Evolutionary conservation across 2,113 vertebrate species (phyloP).

Genomic region (Pangasianodon hypophthalmus): DNA sequence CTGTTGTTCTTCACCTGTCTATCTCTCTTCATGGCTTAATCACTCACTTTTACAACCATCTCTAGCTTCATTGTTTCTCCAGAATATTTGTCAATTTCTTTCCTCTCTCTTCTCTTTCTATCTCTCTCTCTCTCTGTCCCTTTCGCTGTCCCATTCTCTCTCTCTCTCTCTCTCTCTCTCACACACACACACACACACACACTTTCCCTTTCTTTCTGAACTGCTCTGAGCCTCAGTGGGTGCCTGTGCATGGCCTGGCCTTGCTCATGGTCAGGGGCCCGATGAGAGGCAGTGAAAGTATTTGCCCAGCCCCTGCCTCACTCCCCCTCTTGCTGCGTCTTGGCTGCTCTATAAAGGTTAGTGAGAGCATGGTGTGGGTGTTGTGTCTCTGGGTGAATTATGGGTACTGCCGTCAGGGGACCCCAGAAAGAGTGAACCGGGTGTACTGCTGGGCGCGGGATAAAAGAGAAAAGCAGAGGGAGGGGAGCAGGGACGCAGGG

Average conservation of each 20-base stretch:
- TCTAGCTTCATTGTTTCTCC: slow-evolving; percentile 55
- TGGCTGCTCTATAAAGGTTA: slow-evolving; percentile 74
- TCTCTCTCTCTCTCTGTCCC: slow-evolving; percentile 53
- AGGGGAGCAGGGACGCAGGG: slow-evolving; percentile 61
- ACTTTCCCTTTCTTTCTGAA: slow-evolving; percentile 4
- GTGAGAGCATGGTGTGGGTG: slow-evolving; percentile 74
- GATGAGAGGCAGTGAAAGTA: slow-evolving; percentile 63
- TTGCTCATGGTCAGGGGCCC: slow-evolving; percentile 65
- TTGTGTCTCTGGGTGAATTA: slow-evolving; percentile 76
- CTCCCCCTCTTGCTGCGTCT: slow-evolving; percentile 63
- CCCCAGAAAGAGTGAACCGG: slow-evolving; percentile 72
- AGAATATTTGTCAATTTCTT: slow-evolving; percentile 53
- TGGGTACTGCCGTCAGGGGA: slow-evolving; percentile 75
- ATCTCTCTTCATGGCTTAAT: slow-evolving; percentile 15
- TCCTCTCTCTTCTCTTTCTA: slow-evolving; percentile 48
- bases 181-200: slow-evolving; percentile 50
- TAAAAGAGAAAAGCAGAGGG: slow-evolving; percentile 65
- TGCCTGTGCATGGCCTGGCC: slow-evolving; percentile 30
- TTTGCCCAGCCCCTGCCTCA: slow-evolving; percentile 63
- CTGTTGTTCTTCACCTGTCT: slow-evolving; percentile 15
- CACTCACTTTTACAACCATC: slow-evolving; percentile 13
- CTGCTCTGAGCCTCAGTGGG: slow-evolving; percentile 9
- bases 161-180: slow-evolving; percentile 43
- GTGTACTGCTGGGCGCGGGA: slow-evolving; percentile 72
- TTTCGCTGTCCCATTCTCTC: slow-evolving; percentile 43